Evolutionary conservation across 2,888 invertebrate genomes (phyloP), one percentile per base, ranked within the genome.

Genomic region (Deroplatys truncata): DNA sequence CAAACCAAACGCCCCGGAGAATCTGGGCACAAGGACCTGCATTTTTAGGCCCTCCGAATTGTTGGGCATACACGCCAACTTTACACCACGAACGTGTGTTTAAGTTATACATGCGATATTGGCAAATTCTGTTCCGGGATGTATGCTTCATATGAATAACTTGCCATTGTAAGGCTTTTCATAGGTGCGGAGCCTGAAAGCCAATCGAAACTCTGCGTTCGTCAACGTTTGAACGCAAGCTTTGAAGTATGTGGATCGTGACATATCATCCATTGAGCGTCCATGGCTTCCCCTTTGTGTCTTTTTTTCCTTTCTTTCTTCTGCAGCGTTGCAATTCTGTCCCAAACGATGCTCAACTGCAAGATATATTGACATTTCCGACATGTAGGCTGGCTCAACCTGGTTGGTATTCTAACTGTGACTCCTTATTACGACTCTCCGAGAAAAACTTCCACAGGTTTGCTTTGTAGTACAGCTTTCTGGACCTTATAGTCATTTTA

Each of bases 391-490:
- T 20, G 56, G 56, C 7, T 20, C 56, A 72, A 72, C 56, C 16
- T 72, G 56, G 56, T 25, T 72, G 56, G 56, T 5, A 72, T 72
- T 56, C 56, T 87, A 72, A 83, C 25, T 87, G 56, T 82, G 29
- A 82, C 82, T 87, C 87, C 82, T 87, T 87, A 87, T 87, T 87
- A 87, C 35, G 87, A 82, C 83, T 87, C 83, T 87, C 35, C 35
- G 82, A 35, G 83, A 82, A 72, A 72, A 29, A 13, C 72, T 31
- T 20, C 29, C 25, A 86, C 15, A 86, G 56, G 82, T 86, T 86
- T 87, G 82, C 82, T 87, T 87, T 83, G 87, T 87, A 86, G 16
- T 86, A 35, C 28, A 87, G n/a, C 28, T 20, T 82, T 43, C 82
- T 16, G 72, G 82, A 31, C 29, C 35, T 83, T 56, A 25, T 82